Percentiles rank a stretch among this genome's conserved stretches.
These are phyloP conservation scores for Oeneis ivallda DNA, from an alignment of 2,888 invertebrate species.

Conservation along the genomic window DNA sequence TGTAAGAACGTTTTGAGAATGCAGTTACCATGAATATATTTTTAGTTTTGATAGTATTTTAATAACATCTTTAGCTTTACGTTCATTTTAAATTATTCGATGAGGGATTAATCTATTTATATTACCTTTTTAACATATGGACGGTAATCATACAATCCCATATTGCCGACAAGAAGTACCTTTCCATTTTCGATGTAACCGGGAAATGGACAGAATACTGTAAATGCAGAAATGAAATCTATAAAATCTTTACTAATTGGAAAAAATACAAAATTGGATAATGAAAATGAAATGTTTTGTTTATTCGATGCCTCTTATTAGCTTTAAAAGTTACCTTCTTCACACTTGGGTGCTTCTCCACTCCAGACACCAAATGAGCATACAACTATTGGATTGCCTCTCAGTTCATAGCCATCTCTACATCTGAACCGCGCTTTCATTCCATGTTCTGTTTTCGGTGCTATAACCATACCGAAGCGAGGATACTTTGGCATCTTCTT, in stretches of 20 bases:
- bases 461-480: conserved; percentile 96
- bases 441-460: conserved; percentile 98
- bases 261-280: too few species aligned
- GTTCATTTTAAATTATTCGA: neutral
- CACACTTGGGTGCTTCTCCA: conserved; percentile 92
- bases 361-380: conserved; percentile 98
- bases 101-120: neutral
- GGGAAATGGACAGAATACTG: conserved; percentile 95
- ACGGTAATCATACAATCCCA: conserved; percentile 97
- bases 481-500: conserved; percentile 92
- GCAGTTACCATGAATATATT: neutral
- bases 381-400: conserved; percentile 88
- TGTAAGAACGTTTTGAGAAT: conserved; percentile 41
- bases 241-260: neutral
- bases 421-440: conserved; percentile 97
- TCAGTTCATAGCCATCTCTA: conserved; percentile 94
- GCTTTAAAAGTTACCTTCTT: conserved; percentile 82
- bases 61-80: neutral
- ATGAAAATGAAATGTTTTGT: too few species aligned
- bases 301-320: too few species aligned
- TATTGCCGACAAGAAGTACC: conserved; percentile 95
- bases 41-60: neutral
- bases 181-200: conserved; percentile 94
- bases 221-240: conserved; percentile 44
- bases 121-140: conserved; percentile 94